Conservation (phyloP, 2,113 vertebrate species). For the Cyanoderma ruficeps region DNA sequence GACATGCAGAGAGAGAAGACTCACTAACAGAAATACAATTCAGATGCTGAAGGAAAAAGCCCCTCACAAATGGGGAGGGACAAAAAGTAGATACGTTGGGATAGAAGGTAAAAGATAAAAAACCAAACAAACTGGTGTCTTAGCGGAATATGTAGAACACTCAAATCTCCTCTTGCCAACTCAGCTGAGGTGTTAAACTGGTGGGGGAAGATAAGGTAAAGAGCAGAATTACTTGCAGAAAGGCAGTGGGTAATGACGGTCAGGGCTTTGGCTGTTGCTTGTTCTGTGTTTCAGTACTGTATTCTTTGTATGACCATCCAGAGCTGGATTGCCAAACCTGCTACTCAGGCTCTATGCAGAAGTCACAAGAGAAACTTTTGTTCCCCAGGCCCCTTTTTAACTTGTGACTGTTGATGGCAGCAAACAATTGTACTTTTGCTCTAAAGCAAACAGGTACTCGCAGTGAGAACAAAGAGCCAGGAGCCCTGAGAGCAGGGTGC, state of each 20-base stretch:
- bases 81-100: neutral
- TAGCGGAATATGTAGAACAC: neutral
- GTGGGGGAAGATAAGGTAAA: neutral
- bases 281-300: accelerated
- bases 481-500: neutral
- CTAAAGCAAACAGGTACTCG: neutral
- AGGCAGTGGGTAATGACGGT: neutral
- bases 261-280: neutral
- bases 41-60: neutral
- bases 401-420: neutral
- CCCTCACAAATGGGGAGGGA: neutral
- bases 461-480: neutral
- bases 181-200: neutral
- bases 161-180: neutral
- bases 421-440: neutral
- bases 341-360: neutral
- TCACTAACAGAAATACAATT: neutral
- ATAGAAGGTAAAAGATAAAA: neutral
- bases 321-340: neutral
- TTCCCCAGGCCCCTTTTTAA: neutral
- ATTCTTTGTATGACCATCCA: neutral
- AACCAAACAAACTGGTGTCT: neutral
- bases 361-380: neutral
- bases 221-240: neutral
- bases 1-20: neutral